phyloP scores from a whole-genome alignment of 1,140 invertebrate genomes.

The Panulirus ornatus region DNA sequence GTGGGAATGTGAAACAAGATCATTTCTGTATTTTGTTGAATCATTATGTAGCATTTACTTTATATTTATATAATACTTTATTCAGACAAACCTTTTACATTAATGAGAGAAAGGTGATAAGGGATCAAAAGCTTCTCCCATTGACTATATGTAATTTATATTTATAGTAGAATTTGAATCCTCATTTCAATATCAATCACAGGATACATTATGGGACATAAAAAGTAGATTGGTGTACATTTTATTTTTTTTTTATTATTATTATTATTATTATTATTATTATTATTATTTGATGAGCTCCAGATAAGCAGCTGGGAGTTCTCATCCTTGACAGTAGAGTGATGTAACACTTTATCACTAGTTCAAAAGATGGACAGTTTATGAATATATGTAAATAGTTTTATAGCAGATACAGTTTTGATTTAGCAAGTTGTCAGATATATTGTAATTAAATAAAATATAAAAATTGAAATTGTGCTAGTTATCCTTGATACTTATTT shows the following conservation, averaged over 20 bases:
- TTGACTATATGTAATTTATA: neutral
- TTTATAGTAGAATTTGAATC: neutral
- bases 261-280: neutral
- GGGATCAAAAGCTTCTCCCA: neutral
- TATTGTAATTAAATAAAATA: slow-evolving; percentile 36
- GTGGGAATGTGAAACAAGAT: neutral
- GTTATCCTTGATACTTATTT: too few relatives aligned
- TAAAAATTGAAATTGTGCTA: neutral
- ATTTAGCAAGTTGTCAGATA: slow-evolving; percentile 16
- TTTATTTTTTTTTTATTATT: neutral
- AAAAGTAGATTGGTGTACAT: neutral
- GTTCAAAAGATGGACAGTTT: slow-evolving; percentile 20
- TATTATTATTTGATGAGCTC: neutral
- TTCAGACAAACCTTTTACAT: neutral
- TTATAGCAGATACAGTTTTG: slow-evolving; percentile 32
- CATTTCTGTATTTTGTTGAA: neutral
- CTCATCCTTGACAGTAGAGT: slow-evolving; percentile 1
- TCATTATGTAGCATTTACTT: neutral
- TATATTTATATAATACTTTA: neutral
- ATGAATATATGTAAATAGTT: slow-evolving; percentile 37
- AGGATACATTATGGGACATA: neutral
- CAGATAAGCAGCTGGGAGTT: slow-evolving; percentile 26
- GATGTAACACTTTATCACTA: neutral
- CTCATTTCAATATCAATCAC: neutral
- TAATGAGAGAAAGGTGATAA: neutral